Base-by-base conservation (phyloP, 2,888 invertebrate species). In the Eurytoma adleriae region DNA sequence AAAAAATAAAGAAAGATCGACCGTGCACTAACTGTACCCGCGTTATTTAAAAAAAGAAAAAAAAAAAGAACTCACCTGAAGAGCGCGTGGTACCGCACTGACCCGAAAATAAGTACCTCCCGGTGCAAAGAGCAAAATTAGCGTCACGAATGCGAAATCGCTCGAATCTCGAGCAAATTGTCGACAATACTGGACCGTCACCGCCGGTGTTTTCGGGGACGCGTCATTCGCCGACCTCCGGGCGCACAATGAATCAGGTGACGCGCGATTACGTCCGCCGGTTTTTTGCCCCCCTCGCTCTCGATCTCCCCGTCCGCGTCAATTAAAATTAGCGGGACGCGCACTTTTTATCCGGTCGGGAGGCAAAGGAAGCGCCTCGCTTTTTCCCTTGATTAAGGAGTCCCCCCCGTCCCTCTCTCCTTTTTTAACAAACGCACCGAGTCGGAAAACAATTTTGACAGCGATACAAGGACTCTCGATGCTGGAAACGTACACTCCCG, bases 271-370 rank as follows among this genome's bases (percentile, higher is more conserved):
- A 48, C 30, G 24, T 57, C 4, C 56, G 56, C 48, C 66, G 62
- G 70, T 50, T 56, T 16, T 14, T 54, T 50, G 0, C 16, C 1
- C 14, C 10, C 5, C 14, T 7, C 24, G 18, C 40, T 10, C 7
- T 62, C 20, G 20, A 48, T 50, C 30, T 24, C 50, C 30, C 50
- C 68, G 50, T 52, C 69, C 24, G 20, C 64, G 66, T 79, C 69
- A 79, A 74, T 79, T 79, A 70, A 79, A 74, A 79, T 74, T 79
- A 74, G 79, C 64, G 74, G 59, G 61, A 27, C 67, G 50, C 57
- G 48, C 13, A 18, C 27, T 54, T 64, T 40, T 30, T 54, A 52
- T 20, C 16, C 56, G 27, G 1, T 10, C 7, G 24, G n/a, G 14
- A 48, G 20, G 12, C 14, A 24, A 16, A 54, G 27, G 20, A 71